Percentiles rank a stretch among this genome's conserved stretches.
phyloP scores from a whole-genome alignment of 2,113 vertebrate species.

The Sinocyclocheilus anophthalmus region DNA sequence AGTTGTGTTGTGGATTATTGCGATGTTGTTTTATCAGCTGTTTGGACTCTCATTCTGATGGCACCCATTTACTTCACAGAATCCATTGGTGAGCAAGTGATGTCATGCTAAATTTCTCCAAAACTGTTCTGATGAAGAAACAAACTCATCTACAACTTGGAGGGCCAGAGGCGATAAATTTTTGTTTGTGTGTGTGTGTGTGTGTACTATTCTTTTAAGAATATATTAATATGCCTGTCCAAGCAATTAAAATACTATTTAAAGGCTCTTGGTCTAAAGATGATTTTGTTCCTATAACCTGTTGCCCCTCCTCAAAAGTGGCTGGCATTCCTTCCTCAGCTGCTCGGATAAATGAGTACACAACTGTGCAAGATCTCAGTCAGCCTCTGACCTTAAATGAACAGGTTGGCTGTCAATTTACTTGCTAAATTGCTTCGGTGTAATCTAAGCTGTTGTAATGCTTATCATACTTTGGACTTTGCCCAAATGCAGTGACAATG shows the following conservation, averaged over 20 bases:
- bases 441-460: slow-evolving; percentile 7
- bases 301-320: slow-evolving; percentile 12
- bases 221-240: not conserved
- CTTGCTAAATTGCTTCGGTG: not conserved
- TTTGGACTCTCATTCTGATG: no score
- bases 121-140: no score
- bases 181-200: no score
- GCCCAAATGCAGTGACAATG: not conserved
- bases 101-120: no score
- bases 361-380: slow-evolving; percentile 12
- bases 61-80: no score
- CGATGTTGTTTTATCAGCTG: no score
- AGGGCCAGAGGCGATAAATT: no score
- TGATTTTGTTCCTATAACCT: not conserved
- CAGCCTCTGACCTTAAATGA: slow-evolving; percentile 27
- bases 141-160: no score
- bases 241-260: not conserved
- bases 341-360: slow-evolving; percentile 23
- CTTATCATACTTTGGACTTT: slow-evolving; percentile 16
- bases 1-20: no score
- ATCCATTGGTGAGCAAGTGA: no score
- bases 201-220: no score
- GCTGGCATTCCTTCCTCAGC: slow-evolving; percentile 1
- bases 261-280: not conserved
- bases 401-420: slow-evolving; percentile 10